These are phyloP conservation scores for Amphipoea oculea DNA, from an alignment of 2,888 invertebrate genomes.

Conservation along the genomic window DNA sequence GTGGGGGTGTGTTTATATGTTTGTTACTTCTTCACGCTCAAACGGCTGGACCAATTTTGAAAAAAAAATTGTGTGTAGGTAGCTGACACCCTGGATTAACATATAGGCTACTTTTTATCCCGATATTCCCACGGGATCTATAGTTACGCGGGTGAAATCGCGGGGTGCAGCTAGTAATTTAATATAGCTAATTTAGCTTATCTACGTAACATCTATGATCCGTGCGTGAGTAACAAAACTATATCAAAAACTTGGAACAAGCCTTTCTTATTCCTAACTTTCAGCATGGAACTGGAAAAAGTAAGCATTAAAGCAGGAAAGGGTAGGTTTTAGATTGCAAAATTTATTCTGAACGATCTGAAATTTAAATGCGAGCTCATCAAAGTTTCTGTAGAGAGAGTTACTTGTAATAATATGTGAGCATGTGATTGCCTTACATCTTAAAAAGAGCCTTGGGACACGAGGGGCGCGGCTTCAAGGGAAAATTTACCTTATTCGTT, in stretches of 20 bases:
- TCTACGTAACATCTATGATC: background rate
- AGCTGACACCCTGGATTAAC: too few relatives aligned
- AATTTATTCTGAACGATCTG: slow-evolving; percentile 86
- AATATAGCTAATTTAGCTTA: background rate
- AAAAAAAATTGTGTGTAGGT: too few relatives aligned
- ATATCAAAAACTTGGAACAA: background rate
- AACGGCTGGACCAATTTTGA: too few relatives aligned
- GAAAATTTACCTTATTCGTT: slow-evolving; percentile 72
- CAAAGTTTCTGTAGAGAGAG: slow-evolving; percentile 81
- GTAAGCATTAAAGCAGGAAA: slow-evolving; percentile 77
- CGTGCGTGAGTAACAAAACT: background rate
- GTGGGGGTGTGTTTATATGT: too few relatives aligned
- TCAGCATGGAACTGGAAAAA: slow-evolving; percentile 64
- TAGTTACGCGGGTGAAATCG: too few relatives aligned
- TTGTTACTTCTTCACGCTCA: too few relatives aligned
- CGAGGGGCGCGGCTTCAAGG: slow-evolving; percentile 47
- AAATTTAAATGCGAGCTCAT: slow-evolving; percentile 87
- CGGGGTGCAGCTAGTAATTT: background rate
- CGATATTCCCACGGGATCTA: too few relatives aligned
- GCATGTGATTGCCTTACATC: slow-evolving; percentile 77
- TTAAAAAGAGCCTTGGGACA: slow-evolving; percentile 74
- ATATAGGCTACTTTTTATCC: too few relatives aligned
- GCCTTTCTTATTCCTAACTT: slow-evolving; percentile 33
- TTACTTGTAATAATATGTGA: slow-evolving; percentile 77
- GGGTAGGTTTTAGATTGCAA: slow-evolving; percentile 84